Evolutionary conservation across 2,797 vertebrate genomes (phyloP), one percentile per base, ranked within the genome.

Genomic region (Margarornis squamiger): DNA sequence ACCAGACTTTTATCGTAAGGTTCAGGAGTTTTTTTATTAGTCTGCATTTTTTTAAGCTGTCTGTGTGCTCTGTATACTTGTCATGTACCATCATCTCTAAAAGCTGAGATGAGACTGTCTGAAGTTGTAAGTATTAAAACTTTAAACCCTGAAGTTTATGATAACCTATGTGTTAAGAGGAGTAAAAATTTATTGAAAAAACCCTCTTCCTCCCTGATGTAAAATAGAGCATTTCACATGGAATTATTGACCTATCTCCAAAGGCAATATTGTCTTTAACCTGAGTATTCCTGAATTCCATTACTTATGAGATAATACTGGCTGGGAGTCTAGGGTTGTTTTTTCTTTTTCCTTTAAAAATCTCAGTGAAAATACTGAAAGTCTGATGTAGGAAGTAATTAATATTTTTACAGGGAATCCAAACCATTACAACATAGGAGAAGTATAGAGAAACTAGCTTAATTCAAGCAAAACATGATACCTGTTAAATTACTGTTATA

Each of bases 11-110:
- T 34, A 30, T 19, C 39, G 12, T 74, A 61, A 34, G 5, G 17
- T 49, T 70, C 11, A 38, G 29, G 6, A 2, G 0, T 0, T 9
- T 2, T 2, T 86, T 65, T 75, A 38, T 61, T 79, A 48, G 51
- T 24, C 48, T 77, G 43, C 5, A 57, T 66, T 79, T 11, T 12
- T 54, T 92, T 12, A 61, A 36, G 30, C 21, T 70, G 14, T 36
- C 7, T 61, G 2, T 65, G 5, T 7, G 7, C 3, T 9, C 10
- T 88, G 20, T 78, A 16, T 57, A 39, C 4, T 77, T 88, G 23
- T 59, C 16, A 4, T 1, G 0, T 62, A 59, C 34, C 22, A 19
- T 38, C 2, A 19, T 22, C 10, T 76, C 10, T 85, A 54, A 77
- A 85, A 90, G 21, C 29, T 4, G 5, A 38, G 23, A 55, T 59